Evolutionary conservation across 2,797 vertebrate genomes (phyloP).

Genomic region (Leptodactylus fallax): DNA sequence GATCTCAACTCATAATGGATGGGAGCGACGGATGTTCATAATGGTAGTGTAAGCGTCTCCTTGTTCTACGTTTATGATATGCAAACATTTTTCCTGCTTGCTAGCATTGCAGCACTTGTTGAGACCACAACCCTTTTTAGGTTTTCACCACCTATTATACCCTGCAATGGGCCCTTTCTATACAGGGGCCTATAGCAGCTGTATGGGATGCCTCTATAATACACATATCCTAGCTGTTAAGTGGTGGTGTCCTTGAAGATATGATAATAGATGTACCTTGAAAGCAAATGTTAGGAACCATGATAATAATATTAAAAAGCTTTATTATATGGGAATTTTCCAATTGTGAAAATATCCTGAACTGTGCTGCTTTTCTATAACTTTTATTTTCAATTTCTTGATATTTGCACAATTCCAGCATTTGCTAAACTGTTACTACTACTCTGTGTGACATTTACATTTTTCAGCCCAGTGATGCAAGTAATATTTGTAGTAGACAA

Average conservation of each 20-base stretch:
- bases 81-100: too few relatives aligned
- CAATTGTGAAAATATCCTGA: neutral
- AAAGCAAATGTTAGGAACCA: neutral
- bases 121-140: too few relatives aligned
- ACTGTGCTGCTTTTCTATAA: neutral
- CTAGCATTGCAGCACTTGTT: too few relatives aligned
- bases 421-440: slow-evolving; percentile 5
- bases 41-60: too few relatives aligned
- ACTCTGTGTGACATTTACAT: slow-evolving; percentile 45
- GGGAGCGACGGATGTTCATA: too few relatives aligned
- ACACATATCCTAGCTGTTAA: too few relatives aligned
- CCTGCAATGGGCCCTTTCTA: too few relatives aligned
- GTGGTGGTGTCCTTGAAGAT: neutral
- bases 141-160: too few relatives aligned
- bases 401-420: slow-evolving; percentile 25
- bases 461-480: slow-evolving; percentile 37
- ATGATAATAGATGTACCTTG: neutral
- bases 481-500: slow-evolving; percentile 25
- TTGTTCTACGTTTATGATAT: too few relatives aligned
- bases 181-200: too few relatives aligned
- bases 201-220: too few relatives aligned
- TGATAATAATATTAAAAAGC: neutral
- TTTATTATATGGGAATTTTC: neutral
- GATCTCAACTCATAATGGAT: too few relatives aligned
- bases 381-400: slow-evolving; percentile 4